Evolutionary conservation across 2,797 vertebrate species (phyloP), one percentile per base, ranked within the genome.

Genomic region (Crax fasciolata): DNA sequence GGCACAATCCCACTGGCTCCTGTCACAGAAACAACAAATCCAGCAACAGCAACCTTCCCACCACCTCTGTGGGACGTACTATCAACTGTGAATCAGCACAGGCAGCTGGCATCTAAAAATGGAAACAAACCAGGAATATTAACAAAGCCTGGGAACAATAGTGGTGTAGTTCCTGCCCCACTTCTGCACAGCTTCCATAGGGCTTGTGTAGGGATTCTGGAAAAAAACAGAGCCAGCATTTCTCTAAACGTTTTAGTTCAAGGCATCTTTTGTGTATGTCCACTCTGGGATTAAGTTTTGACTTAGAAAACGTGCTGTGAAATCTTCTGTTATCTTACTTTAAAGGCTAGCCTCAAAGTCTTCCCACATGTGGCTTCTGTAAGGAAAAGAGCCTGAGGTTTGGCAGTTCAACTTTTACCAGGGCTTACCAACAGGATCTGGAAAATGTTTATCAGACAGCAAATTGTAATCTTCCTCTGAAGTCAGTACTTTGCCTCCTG

Each of bases 391-490:
- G 43, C 10, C 27, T 41, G 58, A 20, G 27, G 15, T 84, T 82
- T 55, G 79, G 65, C 30, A 59, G 6, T 12, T 75, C 6, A 52
- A 51, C 32, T 70, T 79, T 3, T 1, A 67, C 67, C 24, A 44
- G n/a, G 27, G 96, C 99, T 99, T 96, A 99, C 99, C 98, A 85
- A 97, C 96, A 84, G 96, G 97, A 74, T 99, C 98, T 66, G 99
- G 98, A 89, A 98, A 99, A 87, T 98, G 98, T 74, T 97, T 97
- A 93, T 99, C 98, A 92, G 99, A 98, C 85, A 99, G 89, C 12
- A 97, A 94, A 97, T 98, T 98, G 97, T 99, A 99, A 80, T 96
- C 97, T 48, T 98, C 98, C 97, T 99, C 98, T 54, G 98, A 98
- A 68, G 98, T 99, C 65, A 99, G 85, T 20, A 98, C 98, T 76